phyloP scores from a whole-genome alignment of 1,140 invertebrate species.

The Drosophila pallidifrons region DNA sequence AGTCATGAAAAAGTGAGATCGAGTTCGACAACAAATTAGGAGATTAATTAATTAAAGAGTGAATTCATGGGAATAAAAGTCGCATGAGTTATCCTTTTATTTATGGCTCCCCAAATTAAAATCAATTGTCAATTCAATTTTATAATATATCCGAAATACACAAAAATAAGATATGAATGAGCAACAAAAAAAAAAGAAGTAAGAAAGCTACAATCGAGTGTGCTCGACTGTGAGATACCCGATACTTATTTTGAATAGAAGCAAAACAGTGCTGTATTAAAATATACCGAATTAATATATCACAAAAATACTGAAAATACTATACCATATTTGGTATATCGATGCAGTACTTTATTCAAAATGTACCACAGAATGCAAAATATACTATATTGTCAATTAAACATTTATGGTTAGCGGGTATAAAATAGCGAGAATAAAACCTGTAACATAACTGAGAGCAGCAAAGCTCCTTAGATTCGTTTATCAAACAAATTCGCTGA shows the following conservation, averaged over 20 bases:
- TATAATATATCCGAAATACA: conserved; percentile 22
- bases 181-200: no score
- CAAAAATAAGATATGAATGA: conserved; percentile 12
- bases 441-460: conserved; percentile 32
- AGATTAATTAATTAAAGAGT: conserved; percentile 6
- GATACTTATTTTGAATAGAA: no score
- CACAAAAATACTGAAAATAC: no score
- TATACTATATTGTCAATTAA: no score
- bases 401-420: no score
- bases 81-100: conserved; percentile 46
- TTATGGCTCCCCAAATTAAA: conserved; percentile 35
- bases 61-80: conserved; percentile 18
- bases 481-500: conserved; percentile 32
- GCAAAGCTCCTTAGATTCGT: conserved; percentile 19
- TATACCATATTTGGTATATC: no score
- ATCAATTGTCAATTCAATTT: conserved; percentile 39
- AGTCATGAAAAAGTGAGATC: background rate
- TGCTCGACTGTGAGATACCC: no score
- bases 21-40: background rate
- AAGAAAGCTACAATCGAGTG: no score
- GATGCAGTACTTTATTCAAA: no score
- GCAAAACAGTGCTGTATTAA: no score
- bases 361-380: no score
- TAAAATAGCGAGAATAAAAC: conserved; percentile 9
- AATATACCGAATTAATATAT: no score